Evolutionary conservation across 1,140 invertebrate species (phyloP).

Genomic region (Diprion similis): DNA sequence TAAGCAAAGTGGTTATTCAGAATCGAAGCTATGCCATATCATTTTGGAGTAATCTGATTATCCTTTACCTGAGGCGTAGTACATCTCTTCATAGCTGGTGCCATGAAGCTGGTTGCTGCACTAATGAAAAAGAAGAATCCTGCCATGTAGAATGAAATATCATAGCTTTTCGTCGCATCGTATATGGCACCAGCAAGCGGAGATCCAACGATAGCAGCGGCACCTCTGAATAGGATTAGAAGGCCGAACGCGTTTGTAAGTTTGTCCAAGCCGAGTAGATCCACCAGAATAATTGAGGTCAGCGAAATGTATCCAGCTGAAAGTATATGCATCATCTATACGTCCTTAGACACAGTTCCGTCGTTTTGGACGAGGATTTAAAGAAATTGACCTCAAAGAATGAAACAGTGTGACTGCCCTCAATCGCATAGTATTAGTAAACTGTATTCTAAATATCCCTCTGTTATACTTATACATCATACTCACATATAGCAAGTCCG

Average conservation of each 20-base stretch:
- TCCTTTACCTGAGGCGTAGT: slow-evolving; percentile 51
- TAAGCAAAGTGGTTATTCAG: neutral
- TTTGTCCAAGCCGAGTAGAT: slow-evolving; percentile 93
- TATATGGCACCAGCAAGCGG: slow-evolving; percentile 86
- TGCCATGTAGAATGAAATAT: slow-evolving; percentile 91
- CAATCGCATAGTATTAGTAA: slow-evolving; percentile 10
- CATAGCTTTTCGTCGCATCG: slow-evolving; percentile 85
- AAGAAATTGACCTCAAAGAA: slow-evolving; percentile 8
- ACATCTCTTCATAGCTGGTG: slow-evolving; percentile 77
- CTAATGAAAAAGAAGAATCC: slow-evolving; percentile 87
- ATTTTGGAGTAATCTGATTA: slow-evolving; percentile 8
- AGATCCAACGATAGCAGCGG: slow-evolving; percentile 86
- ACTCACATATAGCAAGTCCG: slow-evolving; percentile 95
- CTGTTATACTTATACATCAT: slow-evolving; percentile 25
- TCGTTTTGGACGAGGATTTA: neutral
- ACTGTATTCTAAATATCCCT: slow-evolving; percentile 7
- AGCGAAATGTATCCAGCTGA: slow-evolving; percentile 96
- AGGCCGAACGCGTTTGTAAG: slow-evolving; percentile 97
- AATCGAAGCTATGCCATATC: slow-evolving; percentile 41
- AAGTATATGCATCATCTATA: slow-evolving; percentile 23
- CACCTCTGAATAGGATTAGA: slow-evolving; percentile 92
- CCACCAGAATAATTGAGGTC: slow-evolving; percentile 97
- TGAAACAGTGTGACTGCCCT: slow-evolving; percentile 10
- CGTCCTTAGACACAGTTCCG: neutral
- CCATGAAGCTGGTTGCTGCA: slow-evolving; percentile 84